Base-by-base conservation (phyloP, 2,113 vertebrate genomes). In the Piprites chloris region DNA sequence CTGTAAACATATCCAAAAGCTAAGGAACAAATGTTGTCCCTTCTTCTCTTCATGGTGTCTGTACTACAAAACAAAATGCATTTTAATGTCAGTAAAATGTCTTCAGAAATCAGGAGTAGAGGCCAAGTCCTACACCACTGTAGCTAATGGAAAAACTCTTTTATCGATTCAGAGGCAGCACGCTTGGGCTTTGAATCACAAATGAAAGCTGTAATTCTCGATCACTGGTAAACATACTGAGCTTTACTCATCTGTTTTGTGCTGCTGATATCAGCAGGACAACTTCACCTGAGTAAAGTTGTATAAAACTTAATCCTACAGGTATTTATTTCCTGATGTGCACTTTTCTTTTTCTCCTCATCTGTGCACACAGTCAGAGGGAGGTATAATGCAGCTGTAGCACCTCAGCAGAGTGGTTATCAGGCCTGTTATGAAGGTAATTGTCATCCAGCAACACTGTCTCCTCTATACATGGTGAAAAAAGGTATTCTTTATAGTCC, bases 161-260 rank as follows among this genome's bases (percentile, higher is more conserved):
- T 78, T 91, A 93, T 93, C 74, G 88, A 89, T 95, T 95, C 87
- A 73, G 74, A 26, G 67, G 75, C 67, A 87, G 87, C 52, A 87
- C 52, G 49, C 61, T 83, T 71, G 67, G 66, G 46, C 47, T 95
- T 84, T 89, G 93, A 90, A 86, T 95, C 18, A 0, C 86, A 96
- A 92, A 96, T 81, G 88, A 92, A 94, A 56, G 68, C 90, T 92
- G 76, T 96, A 93, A 92, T 94, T 95, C 88, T 95, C 68, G 49
- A 90, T 78, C 0, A 2, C 61, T 52, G 15, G 68, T 61, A 89
- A 56, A 76, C 37, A 28, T 35, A 46, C 80, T 85, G 77, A 96
- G 86, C 78, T 93, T 92, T 78, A 96, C 73, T 84, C 90, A 94
- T 85, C 65, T 94, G 44, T 28, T 86, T 94, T 93, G 61, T 61